These are phyloP conservation scores for Coremacera marginata DNA, from an alignment of 2,888 invertebrate genomes.

Conservation along the genomic window DNA sequence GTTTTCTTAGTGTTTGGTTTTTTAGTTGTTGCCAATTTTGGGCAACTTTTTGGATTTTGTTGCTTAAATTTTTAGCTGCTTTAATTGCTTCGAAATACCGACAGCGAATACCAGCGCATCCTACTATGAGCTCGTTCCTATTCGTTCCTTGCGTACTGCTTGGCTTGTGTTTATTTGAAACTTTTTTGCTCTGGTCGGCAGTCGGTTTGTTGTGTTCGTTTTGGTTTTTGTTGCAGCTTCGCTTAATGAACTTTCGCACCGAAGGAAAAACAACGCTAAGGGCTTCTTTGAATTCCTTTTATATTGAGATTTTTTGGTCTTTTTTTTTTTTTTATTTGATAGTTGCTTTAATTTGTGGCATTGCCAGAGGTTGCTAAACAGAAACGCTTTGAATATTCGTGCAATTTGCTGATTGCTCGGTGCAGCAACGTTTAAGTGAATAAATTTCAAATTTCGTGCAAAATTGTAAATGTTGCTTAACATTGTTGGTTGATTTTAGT, in stretches of 20 bases:
- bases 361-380: conserved; percentile 21
- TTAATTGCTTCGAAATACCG: conserved; percentile 32
- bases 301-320: background rate
- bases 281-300: conserved; percentile 16
- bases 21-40: background rate
- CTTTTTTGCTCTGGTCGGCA: conserved; percentile 26
- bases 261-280: conserved; percentile 6
- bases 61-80: conserved; percentile 15
- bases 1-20: background rate
- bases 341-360: conserved; percentile 22
- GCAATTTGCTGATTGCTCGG: conserved; percentile 31
- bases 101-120: background rate
- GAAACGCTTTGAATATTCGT: conserved; percentile 19
- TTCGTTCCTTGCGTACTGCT: background rate
- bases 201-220: conserved; percentile 8
- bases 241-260: conserved; percentile 31
- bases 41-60: background rate
- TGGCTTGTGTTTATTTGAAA: conserved; percentile 28
- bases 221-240: conserved; percentile 5
- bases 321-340: background rate
- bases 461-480: background rate
- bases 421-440: conserved; percentile 15
- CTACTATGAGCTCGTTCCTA: background rate
- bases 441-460: background rate
- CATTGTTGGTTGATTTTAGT: background rate